Conservation (phyloP, 2,888 invertebrate genomes). For the Epinotia demarniana region DNA sequence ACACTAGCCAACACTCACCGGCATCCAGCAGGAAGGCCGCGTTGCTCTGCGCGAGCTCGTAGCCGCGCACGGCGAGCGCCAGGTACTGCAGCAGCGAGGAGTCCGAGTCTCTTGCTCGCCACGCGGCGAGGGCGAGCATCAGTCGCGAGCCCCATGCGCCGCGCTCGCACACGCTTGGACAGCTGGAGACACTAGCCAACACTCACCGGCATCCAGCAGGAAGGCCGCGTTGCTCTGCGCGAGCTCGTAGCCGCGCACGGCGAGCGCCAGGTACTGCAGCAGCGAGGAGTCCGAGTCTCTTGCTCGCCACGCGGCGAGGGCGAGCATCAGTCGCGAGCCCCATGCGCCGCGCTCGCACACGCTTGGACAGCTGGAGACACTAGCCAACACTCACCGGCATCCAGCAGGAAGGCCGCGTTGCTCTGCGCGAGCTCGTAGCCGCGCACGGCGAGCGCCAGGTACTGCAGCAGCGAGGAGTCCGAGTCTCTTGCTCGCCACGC, state of each 20-base stretch:
- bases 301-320: neutral
- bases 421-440: neutral
- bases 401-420: slow-evolving; percentile 1
- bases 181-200: neutral
- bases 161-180: neutral
- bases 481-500: neutral
- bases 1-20: slow-evolving; percentile 63
- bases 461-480: slow-evolving; percentile 1
- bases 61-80: neutral
- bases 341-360: neutral
- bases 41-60: slow-evolving; percentile 91
- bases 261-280: neutral
- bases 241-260: neutral
- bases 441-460: neutral
- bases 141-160: neutral
- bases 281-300: neutral
- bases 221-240: slow-evolving; percentile 1
- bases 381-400: neutral
- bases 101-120: neutral
- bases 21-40: slow-evolving; percentile 94
- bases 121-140: slow-evolving; percentile 89
- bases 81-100: slow-evolving; percentile 1
- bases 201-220: neutral
- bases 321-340: neutral
- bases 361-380: neutral